phyloP scores from a whole-genome alignment of 1,140 invertebrate species.

The Caenorhabditis tropicalis region DNA sequence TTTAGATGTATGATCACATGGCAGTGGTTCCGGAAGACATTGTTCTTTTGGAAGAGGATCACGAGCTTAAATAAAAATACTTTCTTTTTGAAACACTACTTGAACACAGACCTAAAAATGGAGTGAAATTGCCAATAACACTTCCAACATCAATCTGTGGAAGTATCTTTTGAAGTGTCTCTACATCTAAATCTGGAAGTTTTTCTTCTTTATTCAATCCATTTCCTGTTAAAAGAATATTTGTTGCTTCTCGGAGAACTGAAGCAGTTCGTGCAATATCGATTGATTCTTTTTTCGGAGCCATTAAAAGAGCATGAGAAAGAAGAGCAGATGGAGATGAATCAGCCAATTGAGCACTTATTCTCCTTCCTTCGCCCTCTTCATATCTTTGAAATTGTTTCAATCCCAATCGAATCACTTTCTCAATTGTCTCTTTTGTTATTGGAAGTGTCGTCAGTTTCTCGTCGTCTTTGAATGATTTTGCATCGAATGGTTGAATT shows the following conservation, averaged over 20 bases:
- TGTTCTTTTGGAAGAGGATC: slow-evolving; percentile 51
- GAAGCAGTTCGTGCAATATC: slow-evolving; percentile 67
- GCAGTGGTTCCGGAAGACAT: slow-evolving; percentile 72
- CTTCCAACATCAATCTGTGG: slow-evolving; percentile 68
- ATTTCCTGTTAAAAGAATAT: slow-evolving; percentile 65
- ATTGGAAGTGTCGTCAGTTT: slow-evolving; percentile 63
- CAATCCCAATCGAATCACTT: slow-evolving; percentile 64
- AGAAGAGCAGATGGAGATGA: slow-evolving; percentile 59
- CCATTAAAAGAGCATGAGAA: slow-evolving; percentile 67
- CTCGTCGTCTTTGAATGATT: slow-evolving; percentile 66
- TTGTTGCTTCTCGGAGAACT: slow-evolving; percentile 67
- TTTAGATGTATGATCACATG: slow-evolving; percentile 82
- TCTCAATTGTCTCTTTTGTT: slow-evolving; percentile 67
- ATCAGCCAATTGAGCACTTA: slow-evolving; percentile 45
- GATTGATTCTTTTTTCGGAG: slow-evolving; percentile 67
- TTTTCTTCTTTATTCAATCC: slow-evolving; percentile 60
- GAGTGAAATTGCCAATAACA: slow-evolving; percentile 67
- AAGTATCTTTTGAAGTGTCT: slow-evolving; percentile 66
- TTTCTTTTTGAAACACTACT: background rate
- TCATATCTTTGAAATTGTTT: slow-evolving; percentile 65
- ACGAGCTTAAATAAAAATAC: background rate
- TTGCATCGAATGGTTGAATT: slow-evolving; percentile 59
- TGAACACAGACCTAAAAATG: slow-evolving; percentile 60
- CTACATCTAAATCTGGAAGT: slow-evolving; percentile 66
- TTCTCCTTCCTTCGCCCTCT: slow-evolving; percentile 63